Base-by-base conservation (phyloP, 2,797 vertebrate genomes). In the Botia kubotai region DNA sequence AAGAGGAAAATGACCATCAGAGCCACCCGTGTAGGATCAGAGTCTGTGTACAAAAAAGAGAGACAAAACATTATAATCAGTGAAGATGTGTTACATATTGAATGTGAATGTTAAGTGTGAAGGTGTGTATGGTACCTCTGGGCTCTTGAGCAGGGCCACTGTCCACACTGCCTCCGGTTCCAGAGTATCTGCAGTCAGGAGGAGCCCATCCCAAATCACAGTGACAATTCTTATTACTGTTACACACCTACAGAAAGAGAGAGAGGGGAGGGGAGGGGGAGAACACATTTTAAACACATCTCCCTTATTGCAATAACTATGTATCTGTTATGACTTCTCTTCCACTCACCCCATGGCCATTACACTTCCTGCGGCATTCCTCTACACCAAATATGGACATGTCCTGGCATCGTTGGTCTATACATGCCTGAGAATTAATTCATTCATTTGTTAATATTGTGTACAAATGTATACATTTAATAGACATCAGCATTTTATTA, bases 181-280 rank as follows among this genome's bases (percentile, higher is more conserved):
- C 96, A 0, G 90, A 90, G 77, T 87, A 91, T 48, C 73, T 81
- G 21, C 97, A 99, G 88, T 93, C 91, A 0, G 97, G 97, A 1
- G 96, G 95, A 0, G 95, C 96, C 97, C 97, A 96, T 79, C 96
- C 96, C 6, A 71, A 80, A 0, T 95, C 93, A 1, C 97, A 98
- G 91, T 95, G 96, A 83, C 97, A 99, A 77, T 94, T 94, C 33
- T 90, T 92, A 0, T 93, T 94, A 88, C 94, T 98, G 93, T 98
- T 95, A 83, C 97, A 98, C 57, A 97, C 93, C 97, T 98, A 89
- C 50, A 77, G 62, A 55, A 3, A 26, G 23, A 26, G 11, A 63
- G 55, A 1, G 19, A 17, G 52, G 70, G 57, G n/a, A n/a, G 29
- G 29, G 4, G 29, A 29, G 29, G 4, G 29, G 4, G 11, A 43